Evolutionary conservation across 2,797 vertebrate species (phyloP).

Genomic region (Eremophila alpestris): DNA sequence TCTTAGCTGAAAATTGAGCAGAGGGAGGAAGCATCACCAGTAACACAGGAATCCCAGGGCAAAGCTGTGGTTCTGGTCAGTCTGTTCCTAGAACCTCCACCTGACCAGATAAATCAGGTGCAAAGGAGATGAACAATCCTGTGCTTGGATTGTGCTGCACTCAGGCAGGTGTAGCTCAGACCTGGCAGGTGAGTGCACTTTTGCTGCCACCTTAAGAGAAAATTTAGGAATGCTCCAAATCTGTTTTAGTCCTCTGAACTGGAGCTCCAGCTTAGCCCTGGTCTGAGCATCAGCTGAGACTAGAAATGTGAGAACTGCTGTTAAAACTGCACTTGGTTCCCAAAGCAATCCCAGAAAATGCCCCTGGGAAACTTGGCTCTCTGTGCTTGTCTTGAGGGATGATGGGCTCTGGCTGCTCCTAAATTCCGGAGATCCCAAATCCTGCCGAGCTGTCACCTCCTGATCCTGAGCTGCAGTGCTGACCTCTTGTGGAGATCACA

Average conservation of each 20-base stretch:
- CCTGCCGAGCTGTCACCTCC: background rate
- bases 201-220: background rate
- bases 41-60: background rate
- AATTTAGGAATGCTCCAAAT: fast-evolving
- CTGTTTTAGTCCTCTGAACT: background rate
- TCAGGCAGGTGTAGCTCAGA: background rate
- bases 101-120: background rate
- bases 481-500: conserved; percentile 22
- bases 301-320: background rate
- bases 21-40: background rate
- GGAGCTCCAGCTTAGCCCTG: background rate
- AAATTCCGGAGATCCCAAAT: fast-evolving
- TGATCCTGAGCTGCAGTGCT: background rate
- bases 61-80: background rate
- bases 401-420: background rate
- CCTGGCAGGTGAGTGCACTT: background rate
- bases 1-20: background rate
- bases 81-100: background rate
- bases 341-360: background rate
- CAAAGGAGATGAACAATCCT: background rate
- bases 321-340: background rate
- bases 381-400: background rate
- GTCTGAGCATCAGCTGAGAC: background rate
- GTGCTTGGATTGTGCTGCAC: background rate
- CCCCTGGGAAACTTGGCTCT: background rate